Evolutionary conservation across 2,888 invertebrate genomes (phyloP).

Genomic region (Eubasilissa splendida): DNA sequence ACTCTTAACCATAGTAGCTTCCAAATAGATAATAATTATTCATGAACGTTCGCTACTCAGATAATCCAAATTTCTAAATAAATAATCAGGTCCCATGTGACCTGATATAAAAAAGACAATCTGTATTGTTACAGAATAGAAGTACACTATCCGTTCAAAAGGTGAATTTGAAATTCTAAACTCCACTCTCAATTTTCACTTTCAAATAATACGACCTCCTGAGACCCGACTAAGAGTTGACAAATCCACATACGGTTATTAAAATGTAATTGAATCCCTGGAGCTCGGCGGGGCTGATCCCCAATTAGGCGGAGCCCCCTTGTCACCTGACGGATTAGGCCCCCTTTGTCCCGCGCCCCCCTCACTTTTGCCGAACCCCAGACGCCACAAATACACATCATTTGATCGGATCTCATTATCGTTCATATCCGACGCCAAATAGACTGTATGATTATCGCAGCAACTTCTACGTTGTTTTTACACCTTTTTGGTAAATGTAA

Average conservation of each 20-base stretch:
- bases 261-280: slow-evolving; percentile 58
- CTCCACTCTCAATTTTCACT: slow-evolving; percentile 32
- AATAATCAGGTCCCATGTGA: background rate
- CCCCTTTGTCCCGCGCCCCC: slow-evolving; percentile 44
- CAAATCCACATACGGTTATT: slow-evolving; percentile 58
- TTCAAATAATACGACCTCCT: slow-evolving; percentile 28
- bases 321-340: slow-evolving; percentile 58
- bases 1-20: too few species aligned
- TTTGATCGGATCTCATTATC: slow-evolving; percentile 54
- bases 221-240: slow-evolving; percentile 42
- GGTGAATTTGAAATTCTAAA: slow-evolving; percentile 22
- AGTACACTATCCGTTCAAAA: background rate
- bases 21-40: too few species aligned
- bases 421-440: slow-evolving; percentile 26
- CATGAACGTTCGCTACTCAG: too few species aligned
- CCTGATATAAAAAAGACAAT: background rate
- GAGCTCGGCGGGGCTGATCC: slow-evolving; percentile 54
- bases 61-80: too few species aligned
- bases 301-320: slow-evolving; percentile 56
- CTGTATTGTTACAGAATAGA: background rate
- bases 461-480: too few species aligned
- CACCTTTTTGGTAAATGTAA: too few species aligned
- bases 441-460: too few species aligned
- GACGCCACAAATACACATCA: slow-evolving; percentile 45
- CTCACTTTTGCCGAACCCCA: slow-evolving; percentile 20